phyloP scores from a whole-genome alignment of 37 sponge, comb jelly and placozoan species.

The Ianthella basta region DNA sequence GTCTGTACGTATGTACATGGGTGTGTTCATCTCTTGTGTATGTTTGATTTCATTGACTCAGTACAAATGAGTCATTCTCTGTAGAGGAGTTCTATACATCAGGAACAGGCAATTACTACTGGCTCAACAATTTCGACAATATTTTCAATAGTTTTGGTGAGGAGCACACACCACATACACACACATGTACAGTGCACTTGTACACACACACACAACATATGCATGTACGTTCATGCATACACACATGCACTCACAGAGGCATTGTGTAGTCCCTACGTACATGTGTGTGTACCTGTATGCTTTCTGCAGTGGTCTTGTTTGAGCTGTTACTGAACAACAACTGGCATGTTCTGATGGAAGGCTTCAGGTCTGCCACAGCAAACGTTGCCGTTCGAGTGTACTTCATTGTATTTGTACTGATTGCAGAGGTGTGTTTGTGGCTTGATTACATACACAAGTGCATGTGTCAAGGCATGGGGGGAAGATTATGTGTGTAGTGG shows the following conservation, averaged over 20 bases:
- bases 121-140: conserved; percentile 80
- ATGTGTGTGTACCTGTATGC: too few species aligned
- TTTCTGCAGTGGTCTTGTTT: conserved; percentile 75
- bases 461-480: too few species aligned
- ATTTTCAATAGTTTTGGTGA: conserved; percentile 72
- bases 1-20: too few species aligned
- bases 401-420: conserved; percentile 22
- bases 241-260: too few species aligned
- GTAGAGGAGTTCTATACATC: conserved; percentile 45
- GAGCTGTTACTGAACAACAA: conserved; percentile 87
- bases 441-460: too few species aligned
- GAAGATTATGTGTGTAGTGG: too few species aligned
- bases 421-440: conserved; percentile 4
- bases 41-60: background rate
- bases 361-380: background rate
- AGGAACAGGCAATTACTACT: conserved; percentile 52
- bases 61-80: conserved; percentile 37
- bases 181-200: too few species aligned
- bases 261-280: background rate
- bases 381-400: conserved; percentile 16
- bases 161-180: background rate
- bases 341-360: conserved; percentile 88
- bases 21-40: too few species aligned
- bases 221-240: too few species aligned
- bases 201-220: too few species aligned